Evolutionary conservation across 2,888 invertebrate genomes (phyloP).

Genomic region (Boloria euphrosyne): DNA sequence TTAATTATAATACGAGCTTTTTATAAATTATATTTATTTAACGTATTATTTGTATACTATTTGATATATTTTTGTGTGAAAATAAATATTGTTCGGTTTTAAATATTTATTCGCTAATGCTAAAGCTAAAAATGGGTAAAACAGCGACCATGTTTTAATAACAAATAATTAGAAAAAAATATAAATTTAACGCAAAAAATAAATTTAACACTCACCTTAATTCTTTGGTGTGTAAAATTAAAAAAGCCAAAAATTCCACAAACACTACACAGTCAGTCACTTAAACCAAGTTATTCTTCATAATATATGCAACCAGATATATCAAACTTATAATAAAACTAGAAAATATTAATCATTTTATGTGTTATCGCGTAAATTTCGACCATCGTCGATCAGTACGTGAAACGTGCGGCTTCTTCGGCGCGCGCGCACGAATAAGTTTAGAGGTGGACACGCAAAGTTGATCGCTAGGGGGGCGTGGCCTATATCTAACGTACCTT

Average conservation of each 20-base stretch:
- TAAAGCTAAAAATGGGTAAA: too few species aligned
- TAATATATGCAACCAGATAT: slow-evolving; percentile 11
- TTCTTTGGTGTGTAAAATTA: slow-evolving; percentile 64
- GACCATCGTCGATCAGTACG: slow-evolving; percentile 40
- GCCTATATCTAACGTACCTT: slow-evolving; percentile 77
- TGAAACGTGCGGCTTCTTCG: slow-evolving; percentile 64
- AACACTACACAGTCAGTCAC: slow-evolving; percentile 53
- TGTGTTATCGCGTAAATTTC: slow-evolving; percentile 45
- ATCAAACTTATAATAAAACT: slow-evolving; percentile 10
- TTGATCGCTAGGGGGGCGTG: slow-evolving; percentile 69
- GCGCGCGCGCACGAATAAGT: slow-evolving; percentile 80
- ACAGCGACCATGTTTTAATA: too few species aligned
- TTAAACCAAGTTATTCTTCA: slow-evolving; percentile 22
- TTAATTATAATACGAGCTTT: too few species aligned
- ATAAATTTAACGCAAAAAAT: background rate
- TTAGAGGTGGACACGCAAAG: slow-evolving; percentile 73
- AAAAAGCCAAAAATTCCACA: slow-evolving; percentile 62
- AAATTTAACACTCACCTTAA: slow-evolving; percentile 61
- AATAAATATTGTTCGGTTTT: too few species aligned
- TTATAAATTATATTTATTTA: too few species aligned
- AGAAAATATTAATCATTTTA: slow-evolving; percentile 25
- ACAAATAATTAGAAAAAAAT: background rate
- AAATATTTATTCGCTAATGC: too few species aligned
- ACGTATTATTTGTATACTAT: too few species aligned
- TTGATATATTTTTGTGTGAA: too few species aligned